A percentile compares a stretch with the other conserved stretches of the same genome.
Evolutionary conservation across 2,113 vertebrate genomes (phyloP).

Genomic region (Jacana jacana): DNA sequence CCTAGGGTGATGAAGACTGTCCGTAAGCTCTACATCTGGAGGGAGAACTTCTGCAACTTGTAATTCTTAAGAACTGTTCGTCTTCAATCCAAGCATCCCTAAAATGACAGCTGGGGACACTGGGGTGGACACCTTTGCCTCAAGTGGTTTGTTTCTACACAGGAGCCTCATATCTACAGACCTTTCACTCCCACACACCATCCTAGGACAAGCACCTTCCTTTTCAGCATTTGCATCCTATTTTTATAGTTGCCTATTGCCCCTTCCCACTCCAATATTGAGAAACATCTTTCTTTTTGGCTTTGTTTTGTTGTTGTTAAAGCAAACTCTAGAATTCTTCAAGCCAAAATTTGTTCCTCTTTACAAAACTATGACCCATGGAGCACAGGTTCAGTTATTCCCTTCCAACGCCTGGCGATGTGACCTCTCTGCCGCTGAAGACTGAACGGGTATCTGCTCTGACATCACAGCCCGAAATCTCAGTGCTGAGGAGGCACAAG

Average conservation of each 20-base stretch:
- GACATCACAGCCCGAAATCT: not conserved
- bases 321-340: not conserved
- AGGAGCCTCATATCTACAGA: not conserved
- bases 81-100: not conserved
- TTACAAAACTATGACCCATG: not conserved
- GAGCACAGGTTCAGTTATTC: not conserved
- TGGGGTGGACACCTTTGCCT: not conserved
- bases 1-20: fast-evolving
- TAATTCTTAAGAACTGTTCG: fast-evolving
- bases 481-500: not conserved
- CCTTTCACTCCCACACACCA: not conserved
- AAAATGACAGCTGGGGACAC: not conserved
- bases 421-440: not conserved
- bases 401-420: not conserved
- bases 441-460: constrained; percentile 1
- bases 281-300: not conserved
- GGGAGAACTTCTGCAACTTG: not conserved
- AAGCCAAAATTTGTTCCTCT: not conserved
- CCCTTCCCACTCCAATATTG: not conserved
- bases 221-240: not conserved
- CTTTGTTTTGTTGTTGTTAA: not conserved
- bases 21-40: too few species aligned
- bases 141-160: not conserved
- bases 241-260: too few species aligned
- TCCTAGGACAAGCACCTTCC: too few species aligned